These are phyloP conservation scores for Drosophila fuyamai DNA, from an alignment of 1,140 invertebrate species.

Conservation along the genomic window DNA sequence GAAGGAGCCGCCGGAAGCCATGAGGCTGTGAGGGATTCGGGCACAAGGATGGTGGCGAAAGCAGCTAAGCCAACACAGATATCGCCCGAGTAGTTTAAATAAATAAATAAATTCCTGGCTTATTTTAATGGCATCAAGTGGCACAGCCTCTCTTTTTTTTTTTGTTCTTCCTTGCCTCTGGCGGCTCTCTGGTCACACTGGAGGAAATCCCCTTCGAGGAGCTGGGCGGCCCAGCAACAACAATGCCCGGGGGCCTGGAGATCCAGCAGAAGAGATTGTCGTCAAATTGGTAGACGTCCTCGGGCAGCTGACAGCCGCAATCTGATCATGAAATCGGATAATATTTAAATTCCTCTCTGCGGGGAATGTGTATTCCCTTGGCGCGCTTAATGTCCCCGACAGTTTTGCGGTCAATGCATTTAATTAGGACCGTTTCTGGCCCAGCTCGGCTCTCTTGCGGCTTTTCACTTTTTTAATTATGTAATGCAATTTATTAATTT, in stretches of 20 bases:
- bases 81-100: conserved; percentile 65
- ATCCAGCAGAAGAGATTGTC: conserved; percentile 25
- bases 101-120: conserved; percentile 65
- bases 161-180: background rate
- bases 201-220: background rate
- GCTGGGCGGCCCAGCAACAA: background rate
- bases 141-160: background rate
- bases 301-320: conserved; percentile 15
- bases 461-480: conserved; percentile 41
- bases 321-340: conserved; percentile 40
- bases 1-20: conserved; percentile 19
- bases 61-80: conserved; percentile 58
- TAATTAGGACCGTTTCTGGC: conserved; percentile 16
- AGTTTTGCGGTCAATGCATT: conserved; percentile 34
- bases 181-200: conserved; percentile 9
- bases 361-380: background rate
- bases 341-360: conserved; percentile 21
- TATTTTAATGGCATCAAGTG: conserved; percentile 47
- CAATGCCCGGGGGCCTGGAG: background rate
- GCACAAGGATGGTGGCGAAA: conserved; percentile 1
- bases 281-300: conserved; percentile 30
- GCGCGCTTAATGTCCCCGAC: conserved; percentile 7
- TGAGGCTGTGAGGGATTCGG: background rate
- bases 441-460: background rate
- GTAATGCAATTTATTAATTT: conserved; percentile 56